Evolutionary conservation across 2,113 vertebrate species (phyloP), one percentile per base, ranked within the genome.

Genomic region (Bothrops jararaca): DNA sequence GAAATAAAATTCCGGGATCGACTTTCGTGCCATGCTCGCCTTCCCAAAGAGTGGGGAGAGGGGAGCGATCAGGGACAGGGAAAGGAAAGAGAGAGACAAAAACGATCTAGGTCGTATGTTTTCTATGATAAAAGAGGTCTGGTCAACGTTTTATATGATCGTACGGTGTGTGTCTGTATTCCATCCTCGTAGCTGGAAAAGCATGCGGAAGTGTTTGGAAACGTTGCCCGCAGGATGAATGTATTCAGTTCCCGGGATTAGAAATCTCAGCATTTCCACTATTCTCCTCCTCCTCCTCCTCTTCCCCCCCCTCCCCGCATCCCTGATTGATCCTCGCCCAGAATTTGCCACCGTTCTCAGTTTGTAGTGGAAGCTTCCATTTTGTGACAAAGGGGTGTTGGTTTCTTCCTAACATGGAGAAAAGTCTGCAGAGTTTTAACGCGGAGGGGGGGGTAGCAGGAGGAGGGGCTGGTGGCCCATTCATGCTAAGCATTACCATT

Each of bases 331-430:
- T 94, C 96, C 96, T 95, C 90, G 96, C 95, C 69, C 93, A 91
- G 95, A 97, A 97, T 97, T 97, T 96, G 96, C 96, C 96, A 92
- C 96, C 96, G 96, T 97, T 97, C 97, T 97, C 98, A 97, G 80
- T 98, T 98, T 98, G 97, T 98, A 98, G 98, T 99, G 99, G 99
- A 99, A 98, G 98, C 98, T 99, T 99, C 99, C 99, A 99, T 99
- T 99, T 99, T 98, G 98, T 98, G 97, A 97, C 97, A 95, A 97
- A 97, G 91, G 97, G 98, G 98, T 98, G 97, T 97, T 96, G 98
- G 96, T 97, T 98, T 95, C 96, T 97, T 96, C 95, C 97, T 95
- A 98, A 98, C 98, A 98, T 98, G 98, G 98, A 98, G 98, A 98
- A 98, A 98, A 99, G 98, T 99, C 98, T 98, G 98, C 98, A 98